Base-by-base conservation (phyloP, 2,888 invertebrate genomes). In the Bombyx huttoni region DNA sequence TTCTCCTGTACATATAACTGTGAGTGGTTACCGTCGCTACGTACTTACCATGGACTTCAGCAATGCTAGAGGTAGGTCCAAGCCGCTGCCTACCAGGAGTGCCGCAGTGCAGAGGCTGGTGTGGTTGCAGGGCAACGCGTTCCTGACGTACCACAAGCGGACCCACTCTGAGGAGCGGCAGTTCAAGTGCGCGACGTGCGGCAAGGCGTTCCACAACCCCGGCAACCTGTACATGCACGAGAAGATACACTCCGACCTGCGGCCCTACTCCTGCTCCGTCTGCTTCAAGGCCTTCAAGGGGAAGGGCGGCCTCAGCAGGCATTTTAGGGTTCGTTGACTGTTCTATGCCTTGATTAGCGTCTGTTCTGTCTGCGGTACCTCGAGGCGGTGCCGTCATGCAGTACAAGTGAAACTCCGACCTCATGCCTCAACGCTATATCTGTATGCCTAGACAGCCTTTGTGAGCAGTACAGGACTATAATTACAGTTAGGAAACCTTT, bases 231-330 rank as follows among this genome's bases (percentile, higher is more conserved):
- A 75, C 60, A 78, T 81, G 74, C 86, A 86, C 62, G 73, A 71
- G 62, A 75, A 76, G 53, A 81, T 79, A n/a, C 85, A 86, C 64
- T 83, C 83, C 7, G 83, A 85, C 52, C 50, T 52, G 10, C 60
- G 86, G 0, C 86, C 86, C 10, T 74, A 83, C 63, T 65, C 77
- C 7, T 86, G 86, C 71, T 50, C 64, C 52, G 66, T 81, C 3
- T 86, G 86, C 62, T 61, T 63, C 48, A 85, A 85, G 65, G 84
- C 77, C 0, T 86, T 86, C 71, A 86, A 85, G 64, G 65, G 76
- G 51, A 85, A 86, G 55, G 82, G 81, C 1, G 85, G 84, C 0
- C 65, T 85, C 9, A 81, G 82, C 54, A 58, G 84, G 6, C 85
- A 85, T 57, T 76, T 75, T 49, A 55, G 81, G 61, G 82, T 82